Base-by-base conservation (phyloP, 1,140 invertebrate genomes). In the Stegodyphus mimosarum region DNA sequence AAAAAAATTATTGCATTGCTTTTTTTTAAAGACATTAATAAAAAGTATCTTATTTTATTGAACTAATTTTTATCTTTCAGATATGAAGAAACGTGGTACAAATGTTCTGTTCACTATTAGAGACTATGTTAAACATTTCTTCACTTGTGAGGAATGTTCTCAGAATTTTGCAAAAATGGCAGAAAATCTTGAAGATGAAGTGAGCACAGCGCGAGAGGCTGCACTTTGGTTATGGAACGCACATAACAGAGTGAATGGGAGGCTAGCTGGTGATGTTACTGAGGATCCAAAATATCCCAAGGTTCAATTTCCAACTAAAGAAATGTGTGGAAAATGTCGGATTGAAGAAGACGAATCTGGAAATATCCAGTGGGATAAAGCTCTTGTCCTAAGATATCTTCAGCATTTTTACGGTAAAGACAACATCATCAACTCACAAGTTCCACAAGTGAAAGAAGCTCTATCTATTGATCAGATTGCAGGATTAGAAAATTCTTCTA, bases 151-250 rank as follows among this genome's bases (percentile, higher is more conserved):
- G 52, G 95, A 98, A 87, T 99, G 98, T 90, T 92, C 95, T 5
- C 89, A 90, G 71, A 96, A 99, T 92, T 99, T 99, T 89, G 90
- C 94, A 84, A 90, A 92, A 87, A 97, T 97, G 95, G 89, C 92
- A 49, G 90, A 91, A 87, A 93, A 94, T 74, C 92, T 94, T 88
- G 92, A 95, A 77, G 92, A 92, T 86, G 92, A 94, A 85, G 93
- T 97, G 0, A 90, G 91, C 48, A 93, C 92, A 67, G 92, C 93
- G 84, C 92, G 95, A 73, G 95, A 96, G 70, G 93, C 94, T 18
- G 93, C 99, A 0, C 88, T 99, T 7, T 99, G 97, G 97, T 90
- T 99, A 5, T 99, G 98, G 98, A 92, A 92, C 77, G 95, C 96
- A 2, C 98, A 99, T 89, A 99, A 99, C 91, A 93, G 94, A 90